Conservation (phyloP, 35 echinoderm and acorn worm species). For the Holothuria glaberrima region DNA sequence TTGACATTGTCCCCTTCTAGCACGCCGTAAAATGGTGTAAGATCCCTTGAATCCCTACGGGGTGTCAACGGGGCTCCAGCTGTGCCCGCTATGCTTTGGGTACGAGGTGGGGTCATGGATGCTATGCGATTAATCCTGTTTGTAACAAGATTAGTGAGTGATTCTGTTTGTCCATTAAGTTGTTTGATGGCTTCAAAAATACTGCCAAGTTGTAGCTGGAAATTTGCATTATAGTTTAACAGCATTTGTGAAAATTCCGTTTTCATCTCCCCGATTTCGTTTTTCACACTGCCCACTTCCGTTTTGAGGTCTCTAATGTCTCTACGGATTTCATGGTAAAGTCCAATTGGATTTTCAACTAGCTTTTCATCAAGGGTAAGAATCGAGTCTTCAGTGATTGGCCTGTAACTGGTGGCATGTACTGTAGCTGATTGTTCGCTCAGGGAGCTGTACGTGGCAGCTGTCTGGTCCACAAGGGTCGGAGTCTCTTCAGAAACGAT, state of each 20-base stretch:
- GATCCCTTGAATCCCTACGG: slow-evolving; percentile 9
- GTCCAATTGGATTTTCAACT: neutral
- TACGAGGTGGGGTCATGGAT: neutral
- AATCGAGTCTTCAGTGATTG: neutral
- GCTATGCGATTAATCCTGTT: neutral
- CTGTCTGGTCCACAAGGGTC: neutral
- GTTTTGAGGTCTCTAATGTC: neutral
- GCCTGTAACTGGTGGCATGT: neutral
- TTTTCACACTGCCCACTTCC: slow-evolving; percentile 25
- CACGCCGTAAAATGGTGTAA: neutral
- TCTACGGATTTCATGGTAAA: slow-evolving; percentile 3
- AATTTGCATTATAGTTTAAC: slow-evolving; percentile 18
- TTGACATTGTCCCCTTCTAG: slow-evolving; percentile 28
- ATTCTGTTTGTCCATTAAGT: slow-evolving; percentile 13
- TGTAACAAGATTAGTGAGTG: slow-evolving; percentile 21
- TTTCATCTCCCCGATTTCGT: slow-evolving; percentile 6
- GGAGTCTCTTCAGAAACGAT: neutral
- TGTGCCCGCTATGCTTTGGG: neutral
- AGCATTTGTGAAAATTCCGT: slow-evolving; percentile 3
- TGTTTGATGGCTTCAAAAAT: slow-evolving; percentile 12
- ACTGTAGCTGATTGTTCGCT: neutral
- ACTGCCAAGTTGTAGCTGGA: neutral
- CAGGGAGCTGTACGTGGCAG: neutral
- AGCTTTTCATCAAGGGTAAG: neutral
- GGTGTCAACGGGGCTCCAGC: slow-evolving; percentile 4